Evolutionary conservation across 2,888 invertebrate genomes (phyloP).

Genomic region (Morpho helenor): DNA sequence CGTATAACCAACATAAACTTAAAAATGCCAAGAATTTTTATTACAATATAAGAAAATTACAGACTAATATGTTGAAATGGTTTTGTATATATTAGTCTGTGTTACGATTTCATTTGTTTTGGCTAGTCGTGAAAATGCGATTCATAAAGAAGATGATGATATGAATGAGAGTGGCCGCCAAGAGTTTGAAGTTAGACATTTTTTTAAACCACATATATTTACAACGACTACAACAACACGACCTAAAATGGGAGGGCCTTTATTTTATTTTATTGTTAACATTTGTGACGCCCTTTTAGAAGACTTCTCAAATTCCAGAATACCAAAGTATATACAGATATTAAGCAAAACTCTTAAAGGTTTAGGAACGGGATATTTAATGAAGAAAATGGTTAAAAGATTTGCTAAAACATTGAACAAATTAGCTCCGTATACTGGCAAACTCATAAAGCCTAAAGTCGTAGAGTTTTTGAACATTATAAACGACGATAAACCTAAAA

Average conservation of each 20-base stretch:
- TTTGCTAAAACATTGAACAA: slow-evolving; percentile 38
- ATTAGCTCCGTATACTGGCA: slow-evolving; percentile 35
- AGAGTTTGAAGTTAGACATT: slow-evolving; percentile 8
- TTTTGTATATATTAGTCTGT: slow-evolving; percentile 1
- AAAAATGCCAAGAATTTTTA: neutral
- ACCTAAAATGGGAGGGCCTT: slow-evolving; percentile 36
- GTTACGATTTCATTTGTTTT: neutral
- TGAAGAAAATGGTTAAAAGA: slow-evolving; percentile 37
- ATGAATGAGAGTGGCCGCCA: slow-evolving; percentile 6
- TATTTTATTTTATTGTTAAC: slow-evolving; percentile 46
- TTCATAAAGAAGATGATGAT: slow-evolving; percentile 1
- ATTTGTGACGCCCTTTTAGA: slow-evolving; percentile 43
- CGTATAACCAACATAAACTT: neutral
- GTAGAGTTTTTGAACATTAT: slow-evolving; percentile 37
- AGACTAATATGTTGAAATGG: neutral
- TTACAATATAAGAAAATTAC: neutral
- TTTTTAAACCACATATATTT: slow-evolving; percentile 14
- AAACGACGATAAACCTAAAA: slow-evolving; percentile 35
- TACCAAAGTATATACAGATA: slow-evolving; percentile 40
- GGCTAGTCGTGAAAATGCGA: slow-evolving; percentile 10
- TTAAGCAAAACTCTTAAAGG: slow-evolving; percentile 39
- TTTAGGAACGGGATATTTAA: slow-evolving; percentile 35
- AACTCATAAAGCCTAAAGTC: slow-evolving; percentile 35
- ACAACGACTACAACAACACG: slow-evolving; percentile 18
- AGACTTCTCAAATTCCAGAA: slow-evolving; percentile 33